A percentile compares a stretch with the other conserved stretches of the same genome.
phyloP scores from a whole-genome alignment of 1,140 invertebrate species.

The Andrena cerasifolii region DNA sequence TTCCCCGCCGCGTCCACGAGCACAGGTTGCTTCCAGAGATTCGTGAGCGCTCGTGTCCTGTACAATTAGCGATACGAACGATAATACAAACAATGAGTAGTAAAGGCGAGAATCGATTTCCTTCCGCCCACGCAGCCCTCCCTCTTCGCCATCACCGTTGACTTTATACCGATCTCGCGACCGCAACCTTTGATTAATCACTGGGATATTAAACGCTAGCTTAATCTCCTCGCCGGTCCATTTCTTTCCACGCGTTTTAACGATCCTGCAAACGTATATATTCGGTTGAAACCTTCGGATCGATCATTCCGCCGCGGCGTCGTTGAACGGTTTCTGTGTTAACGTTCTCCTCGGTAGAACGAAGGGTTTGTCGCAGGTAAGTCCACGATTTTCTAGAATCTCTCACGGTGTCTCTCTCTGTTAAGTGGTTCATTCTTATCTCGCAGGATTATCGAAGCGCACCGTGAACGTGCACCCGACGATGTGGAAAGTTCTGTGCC shows the following conservation, averaged over 20 bases:
- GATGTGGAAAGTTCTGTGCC: not conserved
- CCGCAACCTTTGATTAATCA: not conserved
- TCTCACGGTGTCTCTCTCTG: no score
- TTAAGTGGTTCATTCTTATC: no score
- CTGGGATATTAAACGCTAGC: no score
- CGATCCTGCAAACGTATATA: not conserved
- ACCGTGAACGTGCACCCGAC: not conserved
- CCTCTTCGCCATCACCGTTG: not conserved
- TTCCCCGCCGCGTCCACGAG: not conserved
- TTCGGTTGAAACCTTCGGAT: not conserved
- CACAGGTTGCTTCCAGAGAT: not conserved
- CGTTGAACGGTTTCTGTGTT: no score
- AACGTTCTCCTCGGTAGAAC: no score
- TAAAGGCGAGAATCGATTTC: slow-evolving; percentile 17
- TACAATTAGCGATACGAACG: slow-evolving; percentile 36
- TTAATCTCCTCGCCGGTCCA: no score
- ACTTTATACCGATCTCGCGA: not conserved
- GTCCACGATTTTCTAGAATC: not conserved
- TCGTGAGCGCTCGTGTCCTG: slow-evolving; percentile 4
- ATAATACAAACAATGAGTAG: slow-evolving; percentile 49
- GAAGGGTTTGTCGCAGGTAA: no score
- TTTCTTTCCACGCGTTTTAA: not conserved
- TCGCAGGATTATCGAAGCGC: not conserved
- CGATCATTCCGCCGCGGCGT: no score
- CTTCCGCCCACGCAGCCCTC: not conserved